Base-by-base conservation (phyloP, 2,888 invertebrate species). In the Papilio protenor region DNA sequence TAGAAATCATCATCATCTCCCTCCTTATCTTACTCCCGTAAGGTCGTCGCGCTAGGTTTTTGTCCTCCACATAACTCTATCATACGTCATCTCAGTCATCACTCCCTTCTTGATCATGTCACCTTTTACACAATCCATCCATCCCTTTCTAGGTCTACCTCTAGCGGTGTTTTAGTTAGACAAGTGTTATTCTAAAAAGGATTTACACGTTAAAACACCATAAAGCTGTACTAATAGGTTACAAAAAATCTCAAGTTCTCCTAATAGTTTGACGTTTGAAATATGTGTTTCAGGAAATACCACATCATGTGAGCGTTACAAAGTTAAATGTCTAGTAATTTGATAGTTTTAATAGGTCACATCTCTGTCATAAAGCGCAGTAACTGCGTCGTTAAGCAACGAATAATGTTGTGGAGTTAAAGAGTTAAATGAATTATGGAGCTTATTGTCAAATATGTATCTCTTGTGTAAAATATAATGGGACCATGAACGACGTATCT, bases 311-410 rank as follows among this genome's bases (percentile, higher is more conserved):
- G 40, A 18, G 52, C 27, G 27, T 77, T 59, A 74, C 77, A 74
- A 70, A 77, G 77, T 74, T 55, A 72, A 73, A 77, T 77, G 73
- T 77, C 77, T 59, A 49, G 69, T 70, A 70, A 73, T 73, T 70
- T 70, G 57, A 70, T 74, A 74, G 45, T 71, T 73, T 70, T 77
- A 77, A 74, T 70, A 59, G 69, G 18, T 45, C 47, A 57, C 10
- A 49, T 45, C 52, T 49, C 70, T 40, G 49, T 70, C 74, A 57
- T 74, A 71, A 77, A 77, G 45, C 40, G 73, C 47, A 33, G 59
- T 73, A 71, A 74, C 70, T 33, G 70, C 61, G 40, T 61, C 74
- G 49, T 77, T 71, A 74, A 74, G 49, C 61, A 33, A 52, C 69
- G 69, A 61, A 74, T 70, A 61, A 74, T 61, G 73, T n/a, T 61